These are phyloP conservation scores for Myoxocephalus aenaeus DNA, from an alignment of 2,797 vertebrate species.

Conservation along the genomic window DNA sequence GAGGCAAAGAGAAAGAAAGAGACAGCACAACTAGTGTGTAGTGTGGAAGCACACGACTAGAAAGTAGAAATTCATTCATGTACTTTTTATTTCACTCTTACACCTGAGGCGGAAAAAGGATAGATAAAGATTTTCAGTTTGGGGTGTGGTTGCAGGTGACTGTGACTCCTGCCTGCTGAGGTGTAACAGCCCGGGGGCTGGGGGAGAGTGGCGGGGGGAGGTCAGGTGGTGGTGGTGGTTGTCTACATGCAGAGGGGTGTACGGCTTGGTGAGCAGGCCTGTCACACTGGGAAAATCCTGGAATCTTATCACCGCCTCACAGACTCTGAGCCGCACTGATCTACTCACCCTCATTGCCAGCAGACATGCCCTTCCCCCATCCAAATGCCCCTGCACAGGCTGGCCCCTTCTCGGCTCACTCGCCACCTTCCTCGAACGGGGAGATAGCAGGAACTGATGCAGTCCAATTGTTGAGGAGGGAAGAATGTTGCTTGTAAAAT, in stretches of 20 bases:
- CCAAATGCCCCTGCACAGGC: slow-evolving; percentile 75
- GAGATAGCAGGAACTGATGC: slow-evolving; percentile 79
- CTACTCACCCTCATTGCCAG: slow-evolving; percentile 86
- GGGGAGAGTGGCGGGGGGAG: slow-evolving; percentile 37
- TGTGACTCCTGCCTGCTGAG: slow-evolving; percentile 52
- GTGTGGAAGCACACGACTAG: slow-evolving; percentile 26
- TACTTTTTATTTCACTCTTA: slow-evolving; percentile 27
- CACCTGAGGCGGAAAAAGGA: slow-evolving; percentile 8
- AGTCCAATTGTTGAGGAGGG: slow-evolving; percentile 73
- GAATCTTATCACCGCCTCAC: slow-evolving; percentile 87
- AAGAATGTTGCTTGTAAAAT: slow-evolving; percentile 71
- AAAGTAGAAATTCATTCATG: slow-evolving; percentile 40
- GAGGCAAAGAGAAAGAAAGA: slow-evolving; percentile 65
- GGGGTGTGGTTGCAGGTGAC: slow-evolving; percentile 72
- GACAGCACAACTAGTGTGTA: slow-evolving; percentile 41
- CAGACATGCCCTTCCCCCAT: slow-evolving; percentile 81
- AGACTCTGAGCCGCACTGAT: slow-evolving; percentile 87
- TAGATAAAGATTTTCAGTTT: slow-evolving; percentile 35
- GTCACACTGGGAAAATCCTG: slow-evolving; percentile 87
- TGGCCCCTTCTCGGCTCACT: slow-evolving; percentile 71
- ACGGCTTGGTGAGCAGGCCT: slow-evolving; percentile 83
- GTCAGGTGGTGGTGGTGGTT: slow-evolving; percentile 68
- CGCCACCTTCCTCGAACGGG: slow-evolving; percentile 68
- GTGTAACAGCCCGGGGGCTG: slow-evolving; percentile 57
- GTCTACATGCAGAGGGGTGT: slow-evolving; percentile 71